phyloP scores from a whole-genome alignment of 2,888 invertebrate species.

The Parnassius glacialis region DNA sequence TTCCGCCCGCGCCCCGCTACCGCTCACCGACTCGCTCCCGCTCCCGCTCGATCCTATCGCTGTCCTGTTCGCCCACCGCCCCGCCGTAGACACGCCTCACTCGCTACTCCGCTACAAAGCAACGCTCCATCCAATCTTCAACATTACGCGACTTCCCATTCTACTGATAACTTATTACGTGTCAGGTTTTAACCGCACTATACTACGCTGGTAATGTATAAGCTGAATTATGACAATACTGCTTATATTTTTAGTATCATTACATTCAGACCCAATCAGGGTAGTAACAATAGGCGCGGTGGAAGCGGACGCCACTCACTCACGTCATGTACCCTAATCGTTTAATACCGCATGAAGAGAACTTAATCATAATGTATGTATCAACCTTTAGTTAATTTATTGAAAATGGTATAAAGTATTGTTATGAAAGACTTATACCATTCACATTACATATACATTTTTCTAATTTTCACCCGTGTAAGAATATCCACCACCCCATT shows the following conservation, averaged over 20 bases:
- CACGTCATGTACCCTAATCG: slow-evolving; percentile 16
- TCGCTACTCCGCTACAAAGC: slow-evolving; percentile 46
- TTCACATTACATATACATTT: too few relatives aligned
- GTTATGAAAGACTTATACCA: too few relatives aligned
- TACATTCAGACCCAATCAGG: slow-evolving; percentile 36
- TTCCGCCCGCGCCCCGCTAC: slow-evolving; percentile 41
- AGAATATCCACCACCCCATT: too few relatives aligned
- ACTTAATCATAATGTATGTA: slow-evolving; percentile 3
- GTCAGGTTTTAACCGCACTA: slow-evolving; percentile 11
- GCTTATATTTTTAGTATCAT: slow-evolving; percentile 33
- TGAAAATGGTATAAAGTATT: too few relatives aligned
- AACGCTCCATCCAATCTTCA: slow-evolving; percentile 32
- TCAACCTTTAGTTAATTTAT: slow-evolving; percentile 10
- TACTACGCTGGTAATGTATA: neutral
- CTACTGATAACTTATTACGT: neutral
- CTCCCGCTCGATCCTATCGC: slow-evolving; percentile 49
- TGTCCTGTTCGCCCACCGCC: slow-evolving; percentile 52
- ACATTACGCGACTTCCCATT: slow-evolving; percentile 18
- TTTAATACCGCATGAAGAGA: neutral
- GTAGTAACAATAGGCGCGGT: slow-evolving; percentile 42
- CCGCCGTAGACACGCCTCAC: slow-evolving; percentile 52
- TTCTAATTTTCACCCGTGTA: too few relatives aligned
- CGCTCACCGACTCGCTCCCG: slow-evolving; percentile 45
- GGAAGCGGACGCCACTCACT: slow-evolving; percentile 39
- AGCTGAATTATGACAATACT: neutral